Percentiles rank a stretch among this genome's conserved stretches.
phyloP scores from a whole-genome alignment of 1,140 invertebrate genomes.

The Drosophila ohnishii region DNA sequence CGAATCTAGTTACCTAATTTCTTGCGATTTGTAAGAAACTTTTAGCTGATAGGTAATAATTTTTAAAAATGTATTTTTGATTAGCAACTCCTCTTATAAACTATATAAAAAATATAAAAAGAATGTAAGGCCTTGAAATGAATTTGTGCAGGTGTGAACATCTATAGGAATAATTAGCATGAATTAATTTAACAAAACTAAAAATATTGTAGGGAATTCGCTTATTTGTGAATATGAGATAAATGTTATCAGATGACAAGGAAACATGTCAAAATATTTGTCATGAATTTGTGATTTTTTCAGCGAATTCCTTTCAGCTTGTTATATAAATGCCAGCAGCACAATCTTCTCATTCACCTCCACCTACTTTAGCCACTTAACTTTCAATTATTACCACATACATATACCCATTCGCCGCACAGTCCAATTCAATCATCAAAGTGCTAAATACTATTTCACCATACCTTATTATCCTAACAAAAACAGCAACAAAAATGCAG shows the following conservation, averaged over 20 bases:
- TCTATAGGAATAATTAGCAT: neutral
- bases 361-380: constrained; percentile 21
- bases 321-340: constrained; percentile 29
- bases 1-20: neutral
- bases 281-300: neutral
- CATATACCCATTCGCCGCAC: constrained; percentile 24
- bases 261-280: neutral
- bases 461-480: constrained; percentile 25
- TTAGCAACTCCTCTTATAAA: neutral
- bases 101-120: neutral
- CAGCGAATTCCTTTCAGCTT: constrained; percentile 1
- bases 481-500: constrained; percentile 9
- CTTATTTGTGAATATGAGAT: neutral
- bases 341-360: constrained; percentile 23
- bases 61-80: neutral
- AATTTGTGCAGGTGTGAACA: neutral
- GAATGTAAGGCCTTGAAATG: too few species aligned
- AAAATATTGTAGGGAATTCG: neutral
- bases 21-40: neutral
- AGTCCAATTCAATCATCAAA: constrained; percentile 49
- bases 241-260: neutral
- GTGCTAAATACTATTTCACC: constrained; percentile 70
- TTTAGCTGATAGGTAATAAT: neutral
- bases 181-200: neutral
- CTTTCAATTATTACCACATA: constrained; percentile 48